Base-by-base conservation (phyloP, 2,888 invertebrate genomes). In the Tetropium fuscum region DNA sequence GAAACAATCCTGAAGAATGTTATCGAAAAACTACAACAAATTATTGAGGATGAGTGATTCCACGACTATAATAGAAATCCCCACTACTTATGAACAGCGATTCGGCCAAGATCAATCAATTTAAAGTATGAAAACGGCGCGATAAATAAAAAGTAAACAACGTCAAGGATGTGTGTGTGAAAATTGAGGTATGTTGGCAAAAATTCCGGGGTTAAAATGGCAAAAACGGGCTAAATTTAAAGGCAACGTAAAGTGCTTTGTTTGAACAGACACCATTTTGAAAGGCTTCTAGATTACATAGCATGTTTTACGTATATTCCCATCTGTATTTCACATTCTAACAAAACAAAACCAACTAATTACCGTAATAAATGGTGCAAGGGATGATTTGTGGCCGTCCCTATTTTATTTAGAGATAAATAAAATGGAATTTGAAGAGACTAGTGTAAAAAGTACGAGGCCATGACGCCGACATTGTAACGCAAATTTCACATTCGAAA, bases 221-320 rank as follows among this genome's bases (percentile, higher is more conserved):
- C 45, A 63, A 71, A 67, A 66, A 51, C 36, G 47, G 43, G 25
- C 32, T 20, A 44, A 68, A 68, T 53, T 60, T 55, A 61, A 63
- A 63, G 64, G 58, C 64, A 70, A 73, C 60, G 63, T 65, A 66
- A 64, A 68, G 56, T 68, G 78, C 78, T 81, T 81, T 81, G 81
- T 82, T 80, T 80, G 80, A 78, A 69, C 76, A 78, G 87, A 83
- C 87, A 87, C 87, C 87, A 87, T 87, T 87, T 87, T 87, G 87
- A 87, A 84, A 86, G 84, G 84, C 47, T 36, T 58, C 54, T 61
- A 59, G 59, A 67, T 71, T 68, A 68, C 64, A 61, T 49, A 44
- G 66, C 60, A 63, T 59, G 63, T 68, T 66, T 63, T 51, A 51
- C 55, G 40, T 36, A 32, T 48, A 56, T 58, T 56, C 13, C n/a